Base-by-base conservation (phyloP, 2,888 invertebrate genomes). In the Dryobotodes eremita region DNA sequence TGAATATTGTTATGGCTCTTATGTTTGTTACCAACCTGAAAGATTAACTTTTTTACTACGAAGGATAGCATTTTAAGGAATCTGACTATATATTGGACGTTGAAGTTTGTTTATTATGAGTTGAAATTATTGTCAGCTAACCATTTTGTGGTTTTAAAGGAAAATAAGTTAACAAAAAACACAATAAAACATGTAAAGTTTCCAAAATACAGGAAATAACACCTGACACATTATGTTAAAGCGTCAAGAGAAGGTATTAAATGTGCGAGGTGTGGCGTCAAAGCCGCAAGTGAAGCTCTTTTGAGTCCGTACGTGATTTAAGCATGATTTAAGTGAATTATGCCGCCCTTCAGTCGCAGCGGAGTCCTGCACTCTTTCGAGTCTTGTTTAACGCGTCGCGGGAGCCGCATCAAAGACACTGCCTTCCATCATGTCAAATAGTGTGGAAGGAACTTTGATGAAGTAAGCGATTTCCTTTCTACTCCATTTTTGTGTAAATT, bases 251-350 rank as follows among this genome's bases (percentile, higher is more conserved):
- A 83, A 89, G 83, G 89, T 84, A 89, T 89, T 89, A 90, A 75
- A 83, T 77, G 81, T 82, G 85, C 84, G 88, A 89, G 88, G 87
- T 88, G 89, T 89, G 76, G 77, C 81, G 81, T 81, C 83, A 84
- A 90, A 89, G 87, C 88, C 83, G 89, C 89, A 84, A 89, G 87
- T 91, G 90, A 92, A 92, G 90, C 91, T 91, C 91, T 91, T 91
- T 92, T 92, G 92, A 92, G 90, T 91, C 91, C 90, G 88, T 91
- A 89, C 91, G 91, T 94, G 93, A 93, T 93, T 94, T 93, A 92
- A 93, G 94, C 93, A 91, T 93, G 94, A 94, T 93, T 94, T 95
- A 95, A 96, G 94, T 95, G 95, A 96, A 95, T 95, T 95, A 95
- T 91, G 91, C 89, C 93, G 91, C 95, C 94, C 94, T 91, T 88